These are phyloP conservation scores for Macrochelys suwanniensis DNA, from an alignment of 2,797 vertebrate genomes.

Conservation along the genomic window DNA sequence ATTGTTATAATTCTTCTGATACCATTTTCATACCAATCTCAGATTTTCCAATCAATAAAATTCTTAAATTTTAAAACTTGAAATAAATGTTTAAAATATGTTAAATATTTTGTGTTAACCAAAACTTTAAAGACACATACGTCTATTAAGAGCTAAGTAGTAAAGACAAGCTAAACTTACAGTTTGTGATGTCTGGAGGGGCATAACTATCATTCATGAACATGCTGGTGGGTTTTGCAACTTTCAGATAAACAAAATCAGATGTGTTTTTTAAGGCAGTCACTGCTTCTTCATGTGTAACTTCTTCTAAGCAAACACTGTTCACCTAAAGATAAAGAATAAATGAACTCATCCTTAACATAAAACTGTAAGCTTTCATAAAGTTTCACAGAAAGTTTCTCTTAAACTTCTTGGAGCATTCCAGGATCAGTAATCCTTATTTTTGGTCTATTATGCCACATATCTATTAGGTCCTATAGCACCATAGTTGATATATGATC, in stretches of 20 bases:
- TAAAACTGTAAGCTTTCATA: neutral
- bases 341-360: neutral
- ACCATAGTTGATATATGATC: neutral
- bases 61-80: neutral
- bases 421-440: neutral
- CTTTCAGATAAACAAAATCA: slow-evolving; percentile 95
- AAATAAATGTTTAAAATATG: neutral
- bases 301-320: slow-evolving; percentile 92
- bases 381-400: neutral
- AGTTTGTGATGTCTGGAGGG: slow-evolving; percentile 93
- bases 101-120: neutral
- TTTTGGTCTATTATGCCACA: neutral
- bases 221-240: slow-evolving; percentile 94
- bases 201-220: slow-evolving; percentile 96
- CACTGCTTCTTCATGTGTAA: slow-evolving; percentile 97
- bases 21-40: neutral
- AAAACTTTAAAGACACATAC: neutral
- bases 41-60: neutral
- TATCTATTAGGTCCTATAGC: neutral
- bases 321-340: slow-evolving; percentile 87
- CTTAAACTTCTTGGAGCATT: neutral
- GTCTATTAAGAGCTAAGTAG: neutral
- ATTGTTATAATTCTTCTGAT: neutral
- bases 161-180: slow-evolving; percentile 83
- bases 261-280: slow-evolving; percentile 96